Percentiles rank a stretch among this genome's conserved stretches.
Evolutionary conservation across 2,888 invertebrate species (phyloP).

Genomic region (Heliconius ismenius): DNA sequence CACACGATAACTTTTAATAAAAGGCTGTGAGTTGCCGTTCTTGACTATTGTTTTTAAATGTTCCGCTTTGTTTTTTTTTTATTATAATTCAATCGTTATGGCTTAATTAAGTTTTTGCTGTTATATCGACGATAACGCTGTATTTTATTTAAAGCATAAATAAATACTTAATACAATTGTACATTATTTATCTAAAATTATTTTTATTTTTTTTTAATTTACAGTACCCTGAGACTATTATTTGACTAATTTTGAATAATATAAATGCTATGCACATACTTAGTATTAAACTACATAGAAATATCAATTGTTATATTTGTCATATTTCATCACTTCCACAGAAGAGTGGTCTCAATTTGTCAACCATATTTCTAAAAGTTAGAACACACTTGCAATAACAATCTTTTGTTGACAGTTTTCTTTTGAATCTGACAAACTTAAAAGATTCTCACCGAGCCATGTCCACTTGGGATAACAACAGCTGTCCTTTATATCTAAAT

Average conservation of each 20-base stretch:
- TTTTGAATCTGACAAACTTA: slow-evolving; percentile 72
- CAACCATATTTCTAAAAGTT: slow-evolving; percentile 69
- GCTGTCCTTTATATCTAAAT: slow-evolving; percentile 52
- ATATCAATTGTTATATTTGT: neutral
- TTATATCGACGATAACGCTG: neutral
- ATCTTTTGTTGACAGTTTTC: slow-evolving; percentile 70
- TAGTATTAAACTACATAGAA: neutral
- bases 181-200: neutral
- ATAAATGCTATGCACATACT: neutral
- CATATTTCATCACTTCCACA: slow-evolving; percentile 29
- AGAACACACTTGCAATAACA: slow-evolving; percentile 74
- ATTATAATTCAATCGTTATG: neutral
- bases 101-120: neutral
- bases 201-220: no score
- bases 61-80: neutral
- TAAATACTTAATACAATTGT: neutral
- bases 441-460: slow-evolving; percentile 69
- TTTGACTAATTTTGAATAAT: no score
- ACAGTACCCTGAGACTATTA: no score
- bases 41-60: slow-evolving; percentile 59
- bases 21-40: slow-evolving; percentile 59
- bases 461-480: slow-evolving; percentile 67
- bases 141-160: neutral
- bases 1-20: slow-evolving; percentile 69
- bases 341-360: slow-evolving; percentile 59